Conservation (phyloP, 2,888 invertebrate species). For the Eupithecia subumbrata region DNA sequence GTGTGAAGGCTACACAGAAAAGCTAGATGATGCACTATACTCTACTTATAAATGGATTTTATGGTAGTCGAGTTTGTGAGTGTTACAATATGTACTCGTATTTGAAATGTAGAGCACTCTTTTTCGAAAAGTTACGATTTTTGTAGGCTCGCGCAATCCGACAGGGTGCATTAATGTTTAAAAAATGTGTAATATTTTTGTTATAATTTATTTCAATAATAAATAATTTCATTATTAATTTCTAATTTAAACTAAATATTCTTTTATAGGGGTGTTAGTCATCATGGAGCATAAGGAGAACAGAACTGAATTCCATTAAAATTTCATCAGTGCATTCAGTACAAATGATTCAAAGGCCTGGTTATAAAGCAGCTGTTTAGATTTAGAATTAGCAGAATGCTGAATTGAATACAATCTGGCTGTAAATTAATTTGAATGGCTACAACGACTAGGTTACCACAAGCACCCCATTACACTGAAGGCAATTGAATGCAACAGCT, state of each 20-base stretch:
- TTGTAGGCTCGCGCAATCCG: neutral
- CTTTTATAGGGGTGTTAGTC: too few relatives aligned
- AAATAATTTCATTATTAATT: too few relatives aligned
- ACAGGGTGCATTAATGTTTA: too few relatives aligned
- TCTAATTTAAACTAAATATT: too few relatives aligned
- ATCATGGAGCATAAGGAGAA: neutral
- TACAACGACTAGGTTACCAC: slow-evolving; percentile 49
- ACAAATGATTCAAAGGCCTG: slow-evolving; percentile 43
- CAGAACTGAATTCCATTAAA: neutral
- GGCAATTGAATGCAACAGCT: slow-evolving; percentile 60
- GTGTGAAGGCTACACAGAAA: neutral
- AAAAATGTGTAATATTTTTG: too few relatives aligned
- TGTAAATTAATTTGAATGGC: slow-evolving; percentile 61
- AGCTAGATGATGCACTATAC: too few relatives aligned
- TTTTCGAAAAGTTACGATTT: neutral
- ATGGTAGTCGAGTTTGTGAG: neutral
- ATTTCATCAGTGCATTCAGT: slow-evolving; percentile 29
- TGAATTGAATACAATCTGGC: slow-evolving; percentile 47
- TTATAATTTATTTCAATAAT: too few relatives aligned
- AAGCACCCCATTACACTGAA: slow-evolving; percentile 55
- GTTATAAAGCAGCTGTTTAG: slow-evolving; percentile 48
- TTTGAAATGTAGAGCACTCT: too few relatives aligned
- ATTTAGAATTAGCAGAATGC: slow-evolving; percentile 53
- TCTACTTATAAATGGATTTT: too few relatives aligned
- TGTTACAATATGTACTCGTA: neutral